A percentile compares a stretch with the other conserved stretches of the same genome.
These are phyloP conservation scores for Falco concolor DNA, from an alignment of 2,797 vertebrate genomes.

Conservation along the genomic window DNA sequence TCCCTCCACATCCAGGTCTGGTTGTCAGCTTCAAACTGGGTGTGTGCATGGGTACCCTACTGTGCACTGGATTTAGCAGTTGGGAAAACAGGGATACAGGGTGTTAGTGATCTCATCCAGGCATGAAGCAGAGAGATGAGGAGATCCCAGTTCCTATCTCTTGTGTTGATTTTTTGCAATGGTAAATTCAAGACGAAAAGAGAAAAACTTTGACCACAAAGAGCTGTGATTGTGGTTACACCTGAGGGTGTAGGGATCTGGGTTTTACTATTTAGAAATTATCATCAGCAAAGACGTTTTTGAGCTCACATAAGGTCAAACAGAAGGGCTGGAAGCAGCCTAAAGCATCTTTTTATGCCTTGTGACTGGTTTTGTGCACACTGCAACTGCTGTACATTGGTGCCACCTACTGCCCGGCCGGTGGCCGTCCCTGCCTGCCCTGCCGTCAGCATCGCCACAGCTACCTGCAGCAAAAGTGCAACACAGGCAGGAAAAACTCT, in stretches of 20 bases:
- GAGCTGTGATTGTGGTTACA: neutral
- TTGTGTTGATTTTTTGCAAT: neutral
- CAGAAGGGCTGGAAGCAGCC: neutral
- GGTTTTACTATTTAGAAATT: neutral
- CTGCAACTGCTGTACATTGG: constrained; percentile 32
- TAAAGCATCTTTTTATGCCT: neutral
- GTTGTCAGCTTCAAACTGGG: neutral
- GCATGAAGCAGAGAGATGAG: neutral
- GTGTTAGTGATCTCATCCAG: neutral
- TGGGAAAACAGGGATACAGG: neutral
- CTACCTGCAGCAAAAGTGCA: neutral
- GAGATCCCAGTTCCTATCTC: neutral
- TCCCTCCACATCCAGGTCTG: neutral
- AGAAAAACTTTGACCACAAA: neutral
- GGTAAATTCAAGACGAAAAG: neutral
- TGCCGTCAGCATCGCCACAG: neutral
- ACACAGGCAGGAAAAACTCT: neutral
- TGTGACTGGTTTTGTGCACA: neutral
- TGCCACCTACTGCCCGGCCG: constrained; percentile 59
- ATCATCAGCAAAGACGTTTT: neutral
- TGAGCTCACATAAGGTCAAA: neutral
- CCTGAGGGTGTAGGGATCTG: neutral
- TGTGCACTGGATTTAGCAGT: neutral
- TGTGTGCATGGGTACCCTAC: neutral
- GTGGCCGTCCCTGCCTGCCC: neutral